Evolutionary conservation across 2,888 invertebrate genomes (phyloP).

Genomic region (Phyto melanocephala): DNA sequence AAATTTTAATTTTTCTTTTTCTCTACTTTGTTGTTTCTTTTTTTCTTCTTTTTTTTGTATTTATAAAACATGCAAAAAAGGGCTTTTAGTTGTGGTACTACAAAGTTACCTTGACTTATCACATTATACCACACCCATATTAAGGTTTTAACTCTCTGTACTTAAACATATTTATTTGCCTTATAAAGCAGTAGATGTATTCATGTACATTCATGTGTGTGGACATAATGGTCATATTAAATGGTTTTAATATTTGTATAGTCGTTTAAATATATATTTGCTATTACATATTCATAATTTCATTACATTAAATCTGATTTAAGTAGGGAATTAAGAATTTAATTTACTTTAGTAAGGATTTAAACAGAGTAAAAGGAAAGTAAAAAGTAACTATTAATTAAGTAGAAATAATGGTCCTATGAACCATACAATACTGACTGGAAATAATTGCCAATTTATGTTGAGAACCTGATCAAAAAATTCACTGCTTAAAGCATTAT

Average conservation of each 20-base stretch:
- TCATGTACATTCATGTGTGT: not conserved
- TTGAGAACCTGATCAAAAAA: not conserved
- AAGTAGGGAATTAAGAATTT: conserved; percentile 26
- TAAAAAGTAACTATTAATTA: not conserved
- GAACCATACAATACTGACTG: no score
- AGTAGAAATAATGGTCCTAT: not conserved
- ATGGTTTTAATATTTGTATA: conserved; percentile 36
- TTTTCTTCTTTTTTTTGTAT: conserved; percentile 35
- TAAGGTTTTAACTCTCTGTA: conserved; percentile 34
- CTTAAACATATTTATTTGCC: conserved; percentile 1
- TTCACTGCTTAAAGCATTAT: no score
- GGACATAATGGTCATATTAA: conserved; percentile 48
- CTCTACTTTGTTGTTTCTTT: not conserved
- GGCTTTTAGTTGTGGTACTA: conserved; percentile 17
- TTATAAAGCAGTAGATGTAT: no score
- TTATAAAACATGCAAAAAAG: conserved; percentile 54
- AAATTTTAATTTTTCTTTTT: conserved; percentile 29
- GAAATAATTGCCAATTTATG: not conserved
- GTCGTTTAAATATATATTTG: not conserved
- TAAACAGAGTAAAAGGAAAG: not conserved
- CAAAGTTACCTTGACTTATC: conserved; percentile 64
- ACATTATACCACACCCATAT: conserved; percentile 61
- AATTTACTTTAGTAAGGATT: not conserved
- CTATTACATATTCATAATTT: conserved; percentile 35
- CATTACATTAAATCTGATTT: conserved; percentile 53